A percentile compares a stretch with the other conserved stretches of the same genome.
Evolutionary conservation across 2,113 vertebrate genomes (phyloP).

Genomic region (Protobothrops mucrosquamatus): DNA sequence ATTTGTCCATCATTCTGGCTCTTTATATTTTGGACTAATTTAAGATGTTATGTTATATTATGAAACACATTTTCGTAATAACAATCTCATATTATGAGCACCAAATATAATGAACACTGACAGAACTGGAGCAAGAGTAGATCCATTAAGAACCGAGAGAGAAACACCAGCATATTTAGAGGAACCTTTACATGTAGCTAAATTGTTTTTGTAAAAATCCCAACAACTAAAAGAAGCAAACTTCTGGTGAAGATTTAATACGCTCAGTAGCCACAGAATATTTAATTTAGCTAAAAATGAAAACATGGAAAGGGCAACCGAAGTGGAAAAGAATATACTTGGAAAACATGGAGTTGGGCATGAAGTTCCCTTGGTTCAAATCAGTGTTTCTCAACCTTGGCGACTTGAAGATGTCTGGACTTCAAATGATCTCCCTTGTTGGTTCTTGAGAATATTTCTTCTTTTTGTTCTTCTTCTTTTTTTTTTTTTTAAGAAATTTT

Average conservation of each 20-base stretch:
- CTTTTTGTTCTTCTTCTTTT: slow-evolving; percentile 29
- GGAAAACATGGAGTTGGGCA: background rate
- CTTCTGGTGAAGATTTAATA: background rate
- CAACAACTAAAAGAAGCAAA: background rate
- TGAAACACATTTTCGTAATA: too few relatives aligned
- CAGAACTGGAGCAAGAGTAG: background rate
- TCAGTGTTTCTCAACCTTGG: background rate
- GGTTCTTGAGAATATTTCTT: background rate
- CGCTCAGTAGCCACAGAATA: background rate
- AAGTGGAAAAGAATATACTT: background rate
- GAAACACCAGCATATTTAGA: background rate
- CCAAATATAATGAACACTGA: background rate
- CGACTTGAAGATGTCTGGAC: background rate
- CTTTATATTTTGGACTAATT: background rate
- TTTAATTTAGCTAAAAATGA: background rate
- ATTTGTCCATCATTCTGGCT: background rate
- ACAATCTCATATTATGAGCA: background rate
- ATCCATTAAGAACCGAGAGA: background rate
- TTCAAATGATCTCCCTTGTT: background rate
- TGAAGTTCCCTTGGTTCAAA: background rate
- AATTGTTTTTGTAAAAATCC: background rate
- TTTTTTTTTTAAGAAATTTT: too few relatives aligned
- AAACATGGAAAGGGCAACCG: background rate
- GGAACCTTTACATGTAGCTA: background rate
- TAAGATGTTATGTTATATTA: background rate